Base-by-base conservation (phyloP, 1,140 invertebrate genomes). In the Cylas formicarius region DNA sequence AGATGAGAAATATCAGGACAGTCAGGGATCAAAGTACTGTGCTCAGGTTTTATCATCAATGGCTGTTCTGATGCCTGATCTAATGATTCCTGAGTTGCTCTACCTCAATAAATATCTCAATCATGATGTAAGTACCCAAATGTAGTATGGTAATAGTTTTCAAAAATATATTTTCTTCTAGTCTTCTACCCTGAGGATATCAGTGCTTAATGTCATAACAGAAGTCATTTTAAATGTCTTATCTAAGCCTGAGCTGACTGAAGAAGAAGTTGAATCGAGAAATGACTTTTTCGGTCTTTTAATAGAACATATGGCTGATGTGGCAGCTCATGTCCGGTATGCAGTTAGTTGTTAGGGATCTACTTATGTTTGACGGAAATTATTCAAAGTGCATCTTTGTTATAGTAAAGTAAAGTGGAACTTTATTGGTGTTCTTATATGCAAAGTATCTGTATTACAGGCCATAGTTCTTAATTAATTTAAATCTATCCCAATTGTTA, bases 251-350 rank as follows among this genome's bases (percentile, higher is more conserved):
- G 57, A 74, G 47, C 59, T 84, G 17, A 71, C 70, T 18, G 64
- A 72, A 6, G 74, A 78, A 37, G 63, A 72, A 26, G 68, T 66
- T 49, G 57, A 70, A 18, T 58, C 62, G 22, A 62, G 77, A 18
- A 71, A 81, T 51, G 67, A 74, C 41, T 73, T 80, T 39, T 57
- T 83, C 2, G 69, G 73, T 21, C 59, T 66, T 43, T 62, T 85
- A 6, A 66, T 78, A 57, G 77, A 84, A 20, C 83, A 86, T 60
- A 73, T 85, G 27, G 67, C 76, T 45, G 85, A 89, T 67, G 55
- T 67, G 7, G 73, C 84, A 64, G 74, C 81, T 20, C 79, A 77
- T 56, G 82, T 85, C 0, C 74, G 46, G 52, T 55, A 48, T 37
- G 27, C 39, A 14, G 19, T 35, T n/a, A 10, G 20, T 7, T 21